phyloP scores from a whole-genome alignment of 2,797 vertebrate species.

The Manis pentadactyla region DNA sequence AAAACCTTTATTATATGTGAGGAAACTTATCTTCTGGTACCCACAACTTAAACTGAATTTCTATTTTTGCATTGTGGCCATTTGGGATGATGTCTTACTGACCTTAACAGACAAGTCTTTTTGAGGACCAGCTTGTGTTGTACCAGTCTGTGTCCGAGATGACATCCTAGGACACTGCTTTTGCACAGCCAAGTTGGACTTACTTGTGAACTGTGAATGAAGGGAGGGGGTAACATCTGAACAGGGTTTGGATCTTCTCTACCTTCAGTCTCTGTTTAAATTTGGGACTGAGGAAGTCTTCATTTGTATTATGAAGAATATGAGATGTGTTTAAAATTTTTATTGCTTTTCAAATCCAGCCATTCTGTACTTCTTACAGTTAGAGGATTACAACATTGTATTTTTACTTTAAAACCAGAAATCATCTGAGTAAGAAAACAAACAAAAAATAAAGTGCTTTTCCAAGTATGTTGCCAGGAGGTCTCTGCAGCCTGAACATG shows the following conservation, averaged over 20 bases:
- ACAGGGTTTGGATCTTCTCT: neutral
- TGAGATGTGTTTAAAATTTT: neutral
- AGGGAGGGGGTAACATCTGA: neutral
- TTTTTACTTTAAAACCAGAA: conserved; percentile 34
- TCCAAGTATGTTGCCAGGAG: neutral
- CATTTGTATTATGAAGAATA: neutral
- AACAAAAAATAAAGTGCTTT: neutral
- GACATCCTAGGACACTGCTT: neutral
- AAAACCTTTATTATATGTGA: neutral
- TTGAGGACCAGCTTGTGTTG: neutral
- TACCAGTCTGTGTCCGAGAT: fast-evolving
- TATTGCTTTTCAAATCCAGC: neutral
- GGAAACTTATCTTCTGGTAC: neutral
- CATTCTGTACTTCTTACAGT: neutral
- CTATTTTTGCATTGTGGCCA: neutral
- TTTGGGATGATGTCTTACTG: neutral
- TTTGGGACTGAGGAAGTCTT: neutral
- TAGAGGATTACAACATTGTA: neutral
- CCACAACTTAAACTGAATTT: neutral
- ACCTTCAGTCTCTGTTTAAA: neutral
- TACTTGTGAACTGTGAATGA: neutral
- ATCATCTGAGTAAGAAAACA: neutral
- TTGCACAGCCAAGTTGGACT: neutral
- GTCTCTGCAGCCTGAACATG: neutral
- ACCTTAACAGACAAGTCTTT: neutral